phyloP scores from a whole-genome alignment of 2,113 vertebrate genomes.

The Aleadryas rufinucha region DNA sequence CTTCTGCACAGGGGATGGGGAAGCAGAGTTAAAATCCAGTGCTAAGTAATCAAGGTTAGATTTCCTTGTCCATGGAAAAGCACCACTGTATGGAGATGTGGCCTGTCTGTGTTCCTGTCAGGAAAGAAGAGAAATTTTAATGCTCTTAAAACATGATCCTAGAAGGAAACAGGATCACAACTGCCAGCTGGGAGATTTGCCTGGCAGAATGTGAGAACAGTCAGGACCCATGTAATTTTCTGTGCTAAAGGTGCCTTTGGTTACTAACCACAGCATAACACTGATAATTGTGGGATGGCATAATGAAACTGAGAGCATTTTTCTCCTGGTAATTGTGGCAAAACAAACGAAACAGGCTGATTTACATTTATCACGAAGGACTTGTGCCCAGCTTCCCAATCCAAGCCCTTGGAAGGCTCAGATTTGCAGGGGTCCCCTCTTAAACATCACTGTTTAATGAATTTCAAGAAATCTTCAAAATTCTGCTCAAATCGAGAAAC shows the following conservation, averaged over 20 bases:
- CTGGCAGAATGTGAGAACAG: background rate
- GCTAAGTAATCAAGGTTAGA: slow-evolving; percentile 93
- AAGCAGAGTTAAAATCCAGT: slow-evolving; percentile 92
- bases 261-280: background rate
- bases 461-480: background rate
- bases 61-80: slow-evolving; percentile 76
- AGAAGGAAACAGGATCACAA: background rate
- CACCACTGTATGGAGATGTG: slow-evolving; percentile 69
- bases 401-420: background rate
- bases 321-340: background rate
- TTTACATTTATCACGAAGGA: background rate
- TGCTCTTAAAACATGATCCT: background rate
- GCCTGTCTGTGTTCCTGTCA: slow-evolving; percentile 75
- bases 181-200: background rate
- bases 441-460: background rate
- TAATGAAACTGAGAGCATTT: background rate
- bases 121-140: slow-evolving; percentile 52
- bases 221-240: background rate
- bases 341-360: background rate
- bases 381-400: background rate
- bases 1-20: slow-evolving; percentile 90
- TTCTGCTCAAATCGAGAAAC: background rate
- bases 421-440: background rate
- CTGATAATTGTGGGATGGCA: background rate
- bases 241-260: background rate